A percentile compares a stretch with the other conserved stretches of the same genome.
Conservation (phyloP, 2,888 invertebrate genomes). For the Brachynemurus nebulosus region DNA sequence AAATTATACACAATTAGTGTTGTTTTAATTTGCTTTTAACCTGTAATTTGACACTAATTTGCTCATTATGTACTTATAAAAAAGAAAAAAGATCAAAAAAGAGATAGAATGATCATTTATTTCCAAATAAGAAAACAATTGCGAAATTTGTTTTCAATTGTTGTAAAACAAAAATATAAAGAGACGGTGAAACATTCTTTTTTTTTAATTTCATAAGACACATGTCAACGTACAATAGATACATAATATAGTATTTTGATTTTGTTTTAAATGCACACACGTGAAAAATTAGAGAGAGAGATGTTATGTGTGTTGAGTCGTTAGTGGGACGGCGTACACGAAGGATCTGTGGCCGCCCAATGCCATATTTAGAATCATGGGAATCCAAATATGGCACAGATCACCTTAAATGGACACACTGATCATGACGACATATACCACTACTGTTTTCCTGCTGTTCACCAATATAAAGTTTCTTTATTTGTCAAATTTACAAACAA, state of each 20-base stretch:
- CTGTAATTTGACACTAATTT: neutral
- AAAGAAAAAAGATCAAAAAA: too few species aligned
- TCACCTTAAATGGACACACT: constrained; percentile 58
- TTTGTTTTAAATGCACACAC: neutral
- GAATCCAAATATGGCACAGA: constrained; percentile 71
- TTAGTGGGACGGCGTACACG: constrained; percentile 31
- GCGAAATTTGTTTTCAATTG: neutral
- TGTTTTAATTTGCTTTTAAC: neutral
- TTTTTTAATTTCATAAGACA: neutral
- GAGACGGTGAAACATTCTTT: neutral
- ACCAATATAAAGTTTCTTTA: constrained; percentile 1
- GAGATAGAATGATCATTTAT: neutral
- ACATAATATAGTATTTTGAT: too few species aligned
- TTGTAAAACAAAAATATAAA: too few species aligned
- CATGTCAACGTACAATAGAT: too few species aligned
- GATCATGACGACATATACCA: constrained; percentile 1
- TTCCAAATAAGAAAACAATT: neutral
- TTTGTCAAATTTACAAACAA: constrained; percentile 2
- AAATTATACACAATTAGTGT: too few species aligned
- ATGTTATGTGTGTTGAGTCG: neutral
- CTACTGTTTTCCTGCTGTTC: constrained; percentile 2
- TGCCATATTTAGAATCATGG: constrained; percentile 71
- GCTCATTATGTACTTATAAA: neutral
- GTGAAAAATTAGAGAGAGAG: neutral
- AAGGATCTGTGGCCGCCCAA: constrained; percentile 48